Conservation (phyloP, 2,888 invertebrate species). For the Agriopis aurantiaria region DNA sequence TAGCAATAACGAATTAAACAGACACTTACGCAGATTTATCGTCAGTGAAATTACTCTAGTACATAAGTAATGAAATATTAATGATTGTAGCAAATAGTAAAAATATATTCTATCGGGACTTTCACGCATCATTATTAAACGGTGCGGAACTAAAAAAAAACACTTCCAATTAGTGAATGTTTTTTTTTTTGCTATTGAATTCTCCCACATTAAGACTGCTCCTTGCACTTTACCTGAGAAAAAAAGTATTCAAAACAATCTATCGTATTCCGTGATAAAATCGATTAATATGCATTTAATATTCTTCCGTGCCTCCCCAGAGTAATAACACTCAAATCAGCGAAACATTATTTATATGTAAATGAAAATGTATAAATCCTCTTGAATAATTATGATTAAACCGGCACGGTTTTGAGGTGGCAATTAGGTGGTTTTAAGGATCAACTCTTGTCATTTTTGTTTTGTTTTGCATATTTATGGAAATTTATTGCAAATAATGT, state of each 20-base stretch:
- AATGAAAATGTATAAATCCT: conserved; percentile 66
- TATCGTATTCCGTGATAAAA: conserved; percentile 55
- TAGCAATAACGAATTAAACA: too few species aligned
- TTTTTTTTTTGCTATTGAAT: conserved; percentile 22
- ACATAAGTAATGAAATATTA: too few species aligned
- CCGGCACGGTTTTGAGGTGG: conserved; percentile 33
- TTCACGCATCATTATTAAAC: background rate
- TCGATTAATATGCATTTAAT: conserved; percentile 72
- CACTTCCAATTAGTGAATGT: conserved; percentile 12
- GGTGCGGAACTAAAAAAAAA: background rate
- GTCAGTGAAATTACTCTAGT: too few species aligned
- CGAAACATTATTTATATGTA: conserved; percentile 75
- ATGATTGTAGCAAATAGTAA: too few species aligned
- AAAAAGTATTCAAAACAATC: conserved; percentile 40
- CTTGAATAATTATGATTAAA: conserved; percentile 40
- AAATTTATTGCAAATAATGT: conserved; percentile 9
- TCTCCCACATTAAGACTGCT: conserved; percentile 13
- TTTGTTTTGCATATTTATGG: conserved; percentile 21
- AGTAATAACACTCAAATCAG: conserved; percentile 70
- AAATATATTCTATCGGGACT: too few species aligned
- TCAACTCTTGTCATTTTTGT: conserved; percentile 13
- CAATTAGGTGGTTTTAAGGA: conserved; percentile 29
- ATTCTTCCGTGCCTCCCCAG: conserved; percentile 60
- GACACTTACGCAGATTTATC: too few species aligned
- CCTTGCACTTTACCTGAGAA: background rate